Conservation (phyloP, 2,113 vertebrate species). For the Lipotes vexillifer region DNA sequence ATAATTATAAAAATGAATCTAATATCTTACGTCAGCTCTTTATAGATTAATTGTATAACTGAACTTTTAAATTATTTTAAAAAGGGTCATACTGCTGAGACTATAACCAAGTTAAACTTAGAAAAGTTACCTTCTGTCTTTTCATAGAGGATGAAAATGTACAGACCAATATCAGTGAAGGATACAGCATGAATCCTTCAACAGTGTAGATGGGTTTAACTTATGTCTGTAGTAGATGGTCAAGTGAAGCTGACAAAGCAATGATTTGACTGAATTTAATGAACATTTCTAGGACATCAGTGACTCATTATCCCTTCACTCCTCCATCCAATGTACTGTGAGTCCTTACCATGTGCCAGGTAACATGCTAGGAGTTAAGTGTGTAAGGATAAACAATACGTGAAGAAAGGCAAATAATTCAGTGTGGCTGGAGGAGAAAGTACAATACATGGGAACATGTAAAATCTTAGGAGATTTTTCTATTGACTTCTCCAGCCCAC, state of each 20-base stretch:
- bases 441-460: background rate
- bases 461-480: background rate
- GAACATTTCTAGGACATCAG: background rate
- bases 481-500: background rate
- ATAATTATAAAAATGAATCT: slow-evolving; percentile 68
- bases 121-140: background rate
- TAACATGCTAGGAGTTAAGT: background rate
- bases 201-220: background rate
- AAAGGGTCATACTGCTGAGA: slow-evolving; percentile 17
- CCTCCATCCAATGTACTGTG: background rate
- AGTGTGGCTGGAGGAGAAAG: background rate
- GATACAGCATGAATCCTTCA: background rate
- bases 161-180: background rate
- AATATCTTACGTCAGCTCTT: slow-evolving; percentile 55
- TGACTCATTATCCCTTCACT: background rate
- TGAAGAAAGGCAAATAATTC: background rate
- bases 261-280: background rate
- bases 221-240: background rate
- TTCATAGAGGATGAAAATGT: background rate
- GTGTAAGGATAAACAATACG: background rate
- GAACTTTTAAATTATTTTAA: slow-evolving; percentile 42
- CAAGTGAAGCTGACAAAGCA: background rate
- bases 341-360: background rate
- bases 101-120: background rate
- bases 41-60: slow-evolving; percentile 45